A percentile compares a stretch with the other conserved stretches of the same genome.
Conservation (phyloP, 2,113 vertebrate genomes). For the Microtus montanus region DNA sequence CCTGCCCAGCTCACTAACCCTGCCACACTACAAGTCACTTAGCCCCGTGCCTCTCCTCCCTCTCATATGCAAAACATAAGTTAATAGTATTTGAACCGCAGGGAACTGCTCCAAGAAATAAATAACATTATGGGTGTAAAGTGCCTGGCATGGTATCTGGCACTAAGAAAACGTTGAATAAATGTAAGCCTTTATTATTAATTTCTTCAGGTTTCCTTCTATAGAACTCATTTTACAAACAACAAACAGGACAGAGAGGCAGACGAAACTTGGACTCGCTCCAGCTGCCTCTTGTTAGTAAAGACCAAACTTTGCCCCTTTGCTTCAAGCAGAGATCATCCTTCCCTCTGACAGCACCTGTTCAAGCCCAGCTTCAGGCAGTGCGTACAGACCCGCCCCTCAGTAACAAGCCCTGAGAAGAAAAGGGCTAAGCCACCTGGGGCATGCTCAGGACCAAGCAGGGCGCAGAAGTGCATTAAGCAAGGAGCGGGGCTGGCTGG, state of each 20-base stretch:
- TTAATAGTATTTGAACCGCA: neutral
- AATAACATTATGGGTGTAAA: neutral
- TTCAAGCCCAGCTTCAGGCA: neutral
- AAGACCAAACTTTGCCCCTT: neutral
- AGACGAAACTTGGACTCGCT: neutral
- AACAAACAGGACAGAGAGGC: neutral
- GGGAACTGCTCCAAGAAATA: neutral
- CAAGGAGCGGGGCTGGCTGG: neutral
- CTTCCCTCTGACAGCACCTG: no score
- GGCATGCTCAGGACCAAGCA: neutral
- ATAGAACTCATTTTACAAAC: neutral
- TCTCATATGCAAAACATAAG: neutral
- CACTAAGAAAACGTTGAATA: neutral
- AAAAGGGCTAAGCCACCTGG: neutral
- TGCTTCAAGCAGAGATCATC: neutral
- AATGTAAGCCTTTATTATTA: neutral
- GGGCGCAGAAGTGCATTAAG: accelerated
- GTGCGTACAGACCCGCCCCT: neutral
- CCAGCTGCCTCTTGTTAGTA: neutral
- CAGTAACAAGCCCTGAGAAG: neutral
- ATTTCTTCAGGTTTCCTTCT: neutral
- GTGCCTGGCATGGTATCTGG: neutral
- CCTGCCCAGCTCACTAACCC: neutral
- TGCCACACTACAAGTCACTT: neutral
- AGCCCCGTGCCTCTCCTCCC: neutral